Percentiles rank a stretch among this genome's conserved stretches.
These are phyloP conservation scores for Callionymus lyra DNA, from an alignment of 2,113 vertebrate species.

Conservation along the genomic window DNA sequence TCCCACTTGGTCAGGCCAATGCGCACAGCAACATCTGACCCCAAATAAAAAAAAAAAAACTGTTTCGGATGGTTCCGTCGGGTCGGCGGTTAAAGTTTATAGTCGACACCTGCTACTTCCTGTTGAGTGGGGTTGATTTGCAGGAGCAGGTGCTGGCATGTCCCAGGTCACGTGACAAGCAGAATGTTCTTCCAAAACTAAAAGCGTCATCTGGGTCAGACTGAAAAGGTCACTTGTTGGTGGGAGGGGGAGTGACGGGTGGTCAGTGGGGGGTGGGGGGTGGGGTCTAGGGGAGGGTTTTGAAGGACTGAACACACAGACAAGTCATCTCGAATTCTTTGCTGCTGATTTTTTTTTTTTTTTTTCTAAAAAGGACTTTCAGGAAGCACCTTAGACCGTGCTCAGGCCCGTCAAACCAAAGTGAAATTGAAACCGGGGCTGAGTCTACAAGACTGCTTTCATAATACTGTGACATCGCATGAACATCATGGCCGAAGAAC, in stretches of 20 bases:
- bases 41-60: no score
- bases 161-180: conserved; percentile 56
- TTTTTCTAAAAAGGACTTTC: conserved; percentile 43
- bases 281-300: no score
- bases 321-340: conserved; percentile 24
- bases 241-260: conserved; percentile 33
- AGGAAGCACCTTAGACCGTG: conserved; percentile 39
- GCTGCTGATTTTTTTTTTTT: conserved; percentile 55
- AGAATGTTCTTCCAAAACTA: conserved; percentile 61
- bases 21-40: no score
- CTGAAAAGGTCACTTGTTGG: conserved; percentile 58
- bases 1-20: no score
- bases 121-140: conserved; percentile 64
- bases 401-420: conserved; percentile 26
- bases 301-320: conserved; percentile 30
- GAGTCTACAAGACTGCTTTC: no score
- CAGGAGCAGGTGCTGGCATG: conserved; percentile 65
- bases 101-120: conserved; percentile 65
- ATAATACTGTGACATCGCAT: no score
- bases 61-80: conserved; percentile 20
- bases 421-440: conserved; percentile 1
- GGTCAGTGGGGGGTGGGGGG: conserved; percentile 35
- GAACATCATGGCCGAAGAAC: no score
- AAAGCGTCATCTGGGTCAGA: conserved; percentile 65
- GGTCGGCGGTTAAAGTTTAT: conserved; percentile 58